Conservation (phyloP, 2,888 invertebrate genomes). For the Coremacera marginata region DNA sequence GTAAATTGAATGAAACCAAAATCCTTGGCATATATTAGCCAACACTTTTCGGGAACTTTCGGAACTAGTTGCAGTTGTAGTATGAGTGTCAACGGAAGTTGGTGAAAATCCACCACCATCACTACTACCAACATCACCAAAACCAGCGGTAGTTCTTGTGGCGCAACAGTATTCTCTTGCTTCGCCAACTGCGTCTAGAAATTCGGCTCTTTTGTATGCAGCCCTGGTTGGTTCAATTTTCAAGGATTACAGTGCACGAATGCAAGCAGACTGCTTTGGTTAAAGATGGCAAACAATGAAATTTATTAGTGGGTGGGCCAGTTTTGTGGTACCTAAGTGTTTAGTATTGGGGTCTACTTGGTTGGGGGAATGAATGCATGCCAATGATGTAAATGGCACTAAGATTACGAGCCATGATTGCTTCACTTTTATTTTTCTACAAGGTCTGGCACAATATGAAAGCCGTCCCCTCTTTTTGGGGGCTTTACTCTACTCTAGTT, state of each 20-base stretch:
- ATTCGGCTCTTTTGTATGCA: constrained; percentile 29
- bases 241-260: constrained; percentile 26
- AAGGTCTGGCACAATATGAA: not conserved
- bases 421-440: constrained; percentile 27
- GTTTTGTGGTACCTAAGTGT: not conserved
- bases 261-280: not conserved
- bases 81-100: constrained; percentile 4
- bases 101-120: not conserved
- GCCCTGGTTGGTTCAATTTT: constrained; percentile 14
- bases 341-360: not conserved
- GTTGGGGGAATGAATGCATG: not conserved
- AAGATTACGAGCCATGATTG: constrained; percentile 41
- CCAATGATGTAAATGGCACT: constrained; percentile 37
- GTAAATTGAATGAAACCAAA: constrained; percentile 47
- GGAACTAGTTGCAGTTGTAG: constrained; percentile 7
- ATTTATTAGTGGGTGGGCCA: constrained; percentile 24
- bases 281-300: constrained; percentile 7
- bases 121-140: not conserved
- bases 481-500: not conserved
- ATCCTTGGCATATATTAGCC: constrained; percentile 41
- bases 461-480: not conserved
- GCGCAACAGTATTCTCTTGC: not conserved
- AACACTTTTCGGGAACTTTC: not conserved
- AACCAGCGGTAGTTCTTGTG: not conserved
- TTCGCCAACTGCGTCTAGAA: not conserved